A percentile compares a stretch with the other conserved stretches of the same genome.
phyloP scores from a whole-genome alignment of 2,888 invertebrate genomes.

The Platycheirus albimanus region DNA sequence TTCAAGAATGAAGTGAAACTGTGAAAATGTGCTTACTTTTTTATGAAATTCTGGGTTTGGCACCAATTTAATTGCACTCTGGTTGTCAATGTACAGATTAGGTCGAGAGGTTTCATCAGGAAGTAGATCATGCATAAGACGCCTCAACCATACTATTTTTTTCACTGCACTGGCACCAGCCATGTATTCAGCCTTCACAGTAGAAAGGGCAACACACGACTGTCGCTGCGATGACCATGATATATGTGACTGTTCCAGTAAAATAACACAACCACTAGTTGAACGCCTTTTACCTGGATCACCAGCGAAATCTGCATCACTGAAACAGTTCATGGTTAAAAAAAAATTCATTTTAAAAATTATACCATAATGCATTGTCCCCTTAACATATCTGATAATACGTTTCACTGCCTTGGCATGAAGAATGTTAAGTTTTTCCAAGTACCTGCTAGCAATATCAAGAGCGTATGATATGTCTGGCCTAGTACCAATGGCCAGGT shows the following conservation, averaged over 20 bases:
- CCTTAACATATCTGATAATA: too few relatives aligned
- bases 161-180: not conserved
- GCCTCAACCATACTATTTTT: not conserved
- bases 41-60: too few relatives aligned
- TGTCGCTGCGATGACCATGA: conserved; percentile 23
- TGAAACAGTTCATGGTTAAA: conserved; percentile 21
- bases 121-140: too few relatives aligned
- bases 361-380: too few relatives aligned
- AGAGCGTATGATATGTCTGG: not conserved
- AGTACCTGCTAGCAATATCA: not conserved
- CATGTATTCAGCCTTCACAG: conserved; percentile 24
- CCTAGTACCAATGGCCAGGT: not conserved
- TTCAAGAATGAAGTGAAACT: too few relatives aligned
- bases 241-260: not conserved
- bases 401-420: not conserved
- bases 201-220: conserved; percentile 2
- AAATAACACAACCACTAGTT: conserved; percentile 46
- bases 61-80: too few relatives aligned
- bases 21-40: too few relatives aligned
- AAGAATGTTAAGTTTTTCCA: too few relatives aligned
- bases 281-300: conserved; percentile 49
- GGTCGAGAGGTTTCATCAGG: too few relatives aligned
- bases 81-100: too few relatives aligned
- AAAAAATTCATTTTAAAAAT: too few relatives aligned
- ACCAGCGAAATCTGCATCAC: conserved; percentile 58